Evolutionary conservation across 2,888 invertebrate species (phyloP), one percentile per base, ranked within the genome.

Genomic region (Sinopyrophorus schimmeli): DNA sequence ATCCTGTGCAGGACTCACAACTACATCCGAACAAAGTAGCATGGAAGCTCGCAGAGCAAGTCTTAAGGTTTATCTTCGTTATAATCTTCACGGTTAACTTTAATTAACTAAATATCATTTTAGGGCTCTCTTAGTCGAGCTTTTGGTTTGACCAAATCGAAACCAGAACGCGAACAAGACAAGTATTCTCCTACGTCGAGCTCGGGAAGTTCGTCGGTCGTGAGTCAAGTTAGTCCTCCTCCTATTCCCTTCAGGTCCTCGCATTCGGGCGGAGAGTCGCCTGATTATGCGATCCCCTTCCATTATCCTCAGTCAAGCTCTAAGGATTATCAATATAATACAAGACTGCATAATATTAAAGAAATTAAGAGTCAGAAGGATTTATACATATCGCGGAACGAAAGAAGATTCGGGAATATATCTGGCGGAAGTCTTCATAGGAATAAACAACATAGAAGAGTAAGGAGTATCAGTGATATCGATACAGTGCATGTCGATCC

Each of bases 51-150:
- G 80, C 57, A 74, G 80, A 63, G 78, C 80, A 60, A 81, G 81
- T 67, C 73, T 81, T 57, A 72, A 81, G 73, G 81, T 81, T 74
- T n/a, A n/a, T n/a, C n/a, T n/a, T n/a, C n/a, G n/a, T 5, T 6
- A 18, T 18, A 18, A 26, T 3, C 7, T 27, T 27, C n/a, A 5
- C 7, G 4, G 27, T 27, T 3, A 10, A 26, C 26, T 9, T 10
- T 5, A 3, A 5, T 26, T n/a, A 26, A 9, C 14, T 6, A 28
- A 11, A 10, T 5, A 16, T 17, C 10, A 20, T 38, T 71, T n/a
- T 75, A 87, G 87, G 87, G 87, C 53, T 87, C 87, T 32, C 76
- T 88, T 70, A 84, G 84, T 49, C 78, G 87, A 50, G 88, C 87
- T 2, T 73, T 88, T 23, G 87, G 88, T 30, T 68, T 80, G 18